Conservation (phyloP, 2,797 vertebrate species). For the Lacerta agilis region DNA sequence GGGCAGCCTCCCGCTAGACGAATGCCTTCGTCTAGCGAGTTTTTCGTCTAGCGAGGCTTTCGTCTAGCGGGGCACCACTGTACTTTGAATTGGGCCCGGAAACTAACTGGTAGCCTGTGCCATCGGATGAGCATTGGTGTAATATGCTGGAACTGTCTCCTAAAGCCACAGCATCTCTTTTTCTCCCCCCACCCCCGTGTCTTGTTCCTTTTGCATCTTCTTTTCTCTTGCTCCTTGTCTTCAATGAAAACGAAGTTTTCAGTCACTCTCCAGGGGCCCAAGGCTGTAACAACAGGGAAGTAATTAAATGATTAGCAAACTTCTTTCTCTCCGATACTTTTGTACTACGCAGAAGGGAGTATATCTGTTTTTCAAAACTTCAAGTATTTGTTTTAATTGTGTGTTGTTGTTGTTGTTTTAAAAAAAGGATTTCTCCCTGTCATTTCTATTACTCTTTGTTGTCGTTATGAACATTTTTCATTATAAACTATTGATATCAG, state of each 20-base stretch:
- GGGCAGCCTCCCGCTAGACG: too few relatives aligned
- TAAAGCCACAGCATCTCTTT: neutral
- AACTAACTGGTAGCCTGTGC: too few relatives aligned
- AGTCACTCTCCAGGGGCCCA: neutral
- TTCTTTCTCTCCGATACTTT: constrained; percentile 3
- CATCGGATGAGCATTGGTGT: too few relatives aligned
- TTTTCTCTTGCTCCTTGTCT: neutral
- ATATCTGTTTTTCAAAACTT: constrained; percentile 8
- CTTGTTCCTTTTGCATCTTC: neutral
- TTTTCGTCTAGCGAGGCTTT: too few relatives aligned
- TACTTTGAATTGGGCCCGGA: too few relatives aligned
- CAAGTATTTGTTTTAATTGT: neutral
- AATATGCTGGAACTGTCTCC: too few relatives aligned
- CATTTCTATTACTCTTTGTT: neutral
- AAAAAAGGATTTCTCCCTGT: neutral
- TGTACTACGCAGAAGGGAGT: neutral
- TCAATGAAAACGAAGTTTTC: constrained; percentile 6
- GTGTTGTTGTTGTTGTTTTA: neutral
- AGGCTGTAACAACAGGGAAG: neutral
- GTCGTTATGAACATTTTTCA: neutral
- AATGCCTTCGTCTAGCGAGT: too few relatives aligned
- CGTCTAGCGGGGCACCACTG: too few relatives aligned
- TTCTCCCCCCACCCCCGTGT: neutral
- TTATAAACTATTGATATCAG: neutral
- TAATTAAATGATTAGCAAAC: constrained; percentile 22